These are phyloP conservation scores for Dromas ardeola DNA, from an alignment of 2,113 vertebrate genomes.

Conservation along the genomic window DNA sequence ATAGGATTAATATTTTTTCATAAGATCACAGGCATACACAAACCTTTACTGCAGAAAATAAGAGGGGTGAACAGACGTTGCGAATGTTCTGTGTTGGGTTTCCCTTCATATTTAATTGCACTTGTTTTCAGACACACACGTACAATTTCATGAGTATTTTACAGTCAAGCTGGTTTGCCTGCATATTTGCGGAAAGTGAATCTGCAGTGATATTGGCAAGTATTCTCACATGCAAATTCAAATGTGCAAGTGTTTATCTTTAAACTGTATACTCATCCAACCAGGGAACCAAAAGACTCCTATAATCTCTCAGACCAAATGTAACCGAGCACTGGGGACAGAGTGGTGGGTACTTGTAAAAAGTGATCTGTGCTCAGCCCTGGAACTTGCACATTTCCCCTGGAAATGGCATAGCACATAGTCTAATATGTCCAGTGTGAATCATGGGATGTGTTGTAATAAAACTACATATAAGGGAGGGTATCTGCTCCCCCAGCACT, in stretches of 20 bases:
- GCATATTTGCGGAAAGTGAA: background rate
- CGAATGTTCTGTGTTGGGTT: background rate
- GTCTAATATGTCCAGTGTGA: background rate
- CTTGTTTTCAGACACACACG: background rate
- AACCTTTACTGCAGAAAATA: background rate
- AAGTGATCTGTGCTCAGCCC: slow-evolving; percentile 10
- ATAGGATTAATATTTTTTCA: background rate
- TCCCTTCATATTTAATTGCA: slow-evolving; percentile 1
- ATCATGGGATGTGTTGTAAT: background rate
- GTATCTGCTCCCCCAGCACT: background rate
- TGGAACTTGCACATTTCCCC: background rate
- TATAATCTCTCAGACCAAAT: slow-evolving; percentile 24
- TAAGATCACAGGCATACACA: background rate
- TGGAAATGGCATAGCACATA: background rate
- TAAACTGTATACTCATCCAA: background rate
- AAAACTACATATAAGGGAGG: background rate
- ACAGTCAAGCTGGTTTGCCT: background rate
- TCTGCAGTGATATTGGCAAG: background rate
- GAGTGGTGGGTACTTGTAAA: background rate
- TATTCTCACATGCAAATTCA: slow-evolving; percentile 4
- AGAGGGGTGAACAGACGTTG: background rate
- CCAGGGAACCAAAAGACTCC: background rate
- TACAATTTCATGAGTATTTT: background rate
- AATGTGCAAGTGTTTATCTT: slow-evolving; percentile 19
- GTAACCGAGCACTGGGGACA: background rate